Base-by-base conservation (phyloP, 2,888 invertebrate genomes). In the Drosophila affinis region DNA sequence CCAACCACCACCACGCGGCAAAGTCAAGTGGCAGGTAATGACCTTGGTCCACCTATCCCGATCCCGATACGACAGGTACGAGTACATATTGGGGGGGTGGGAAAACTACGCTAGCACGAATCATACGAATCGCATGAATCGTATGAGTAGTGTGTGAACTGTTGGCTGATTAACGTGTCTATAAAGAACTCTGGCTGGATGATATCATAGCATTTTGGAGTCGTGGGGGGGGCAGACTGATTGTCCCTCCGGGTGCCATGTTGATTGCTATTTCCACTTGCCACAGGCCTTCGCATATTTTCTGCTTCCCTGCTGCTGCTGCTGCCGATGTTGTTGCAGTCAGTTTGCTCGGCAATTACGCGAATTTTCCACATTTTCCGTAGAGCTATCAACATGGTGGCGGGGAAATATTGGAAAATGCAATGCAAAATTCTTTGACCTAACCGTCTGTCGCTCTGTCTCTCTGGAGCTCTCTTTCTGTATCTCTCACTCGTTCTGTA, bases 1-100 rank as follows among this genome's bases (percentile, higher is more conserved):
- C 27, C 45, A n/a, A 32, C 39, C 27, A 49, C 24, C 29, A 47
- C 46, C 27, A 39, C n/a, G 24, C 27, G 9, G 34, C 65, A 81
- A 80, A 83, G 81, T 81, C 85, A 78, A 73, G 77, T 56, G 75
- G 59, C 71, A 75, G 87, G 67, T 84, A 89, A 78, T 89, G 87
- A 88, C 87, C 90, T 89, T 88, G 90, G 86, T 85, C 83, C 86
- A 88, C 83, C 90, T 82, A 78, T 86, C 39, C 76, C 77, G 86
- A 78, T 86, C 39, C 76, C 77, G 86, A 79, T 79, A 82, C 21
- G 21, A 21, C 21, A 21, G 21, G 21, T 21, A 3, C 21, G 21
- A 21, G 21, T 75, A 55, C 9, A 7, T 27, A 27, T 68, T 51
- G 55, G 64, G 57, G 46, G 34, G 53, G 56, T 17, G 67, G 24